phyloP scores from a whole-genome alignment of 2,797 vertebrate genomes.

The Hybognathus amarus region DNA sequence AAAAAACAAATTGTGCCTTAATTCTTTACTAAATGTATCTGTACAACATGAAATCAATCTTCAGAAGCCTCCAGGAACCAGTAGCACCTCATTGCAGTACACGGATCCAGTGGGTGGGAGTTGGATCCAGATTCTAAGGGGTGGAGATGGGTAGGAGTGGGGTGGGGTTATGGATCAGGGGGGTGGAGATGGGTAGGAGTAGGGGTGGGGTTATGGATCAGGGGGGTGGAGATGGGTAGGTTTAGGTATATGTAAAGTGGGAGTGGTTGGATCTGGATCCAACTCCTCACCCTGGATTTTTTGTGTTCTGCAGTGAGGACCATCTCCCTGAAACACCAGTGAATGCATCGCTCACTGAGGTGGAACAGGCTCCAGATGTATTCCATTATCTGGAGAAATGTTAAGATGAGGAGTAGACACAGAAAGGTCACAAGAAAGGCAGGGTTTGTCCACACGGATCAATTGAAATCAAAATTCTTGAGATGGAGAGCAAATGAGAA shows the following conservation, averaged over 20 bases:
- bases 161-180: no score
- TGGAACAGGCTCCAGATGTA: slow-evolving; percentile 19
- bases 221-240: no score
- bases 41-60: background rate
- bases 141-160: no score
- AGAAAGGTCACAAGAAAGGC: slow-evolving; percentile 14
- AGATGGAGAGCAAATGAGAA: background rate
- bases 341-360: background rate
- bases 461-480: slow-evolving; percentile 38
- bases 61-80: background rate
- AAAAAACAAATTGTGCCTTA: background rate
- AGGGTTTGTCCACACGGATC: slow-evolving; percentile 16
- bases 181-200: no score
- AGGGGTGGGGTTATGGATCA: no score
- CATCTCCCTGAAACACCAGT: background rate
- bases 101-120: no score
- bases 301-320: no score
- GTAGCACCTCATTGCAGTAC: no score
- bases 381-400: slow-evolving; percentile 2
- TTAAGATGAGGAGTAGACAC: slow-evolving; percentile 30
- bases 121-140: no score
- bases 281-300: no score
- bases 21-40: background rate
- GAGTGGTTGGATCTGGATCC: no score
- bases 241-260: no score